A percentile compares a stretch with the other conserved stretches of the same genome.
These are phyloP conservation scores for Chaetodon auriga DNA, from an alignment of 2,113 vertebrate genomes.

Conservation along the genomic window DNA sequence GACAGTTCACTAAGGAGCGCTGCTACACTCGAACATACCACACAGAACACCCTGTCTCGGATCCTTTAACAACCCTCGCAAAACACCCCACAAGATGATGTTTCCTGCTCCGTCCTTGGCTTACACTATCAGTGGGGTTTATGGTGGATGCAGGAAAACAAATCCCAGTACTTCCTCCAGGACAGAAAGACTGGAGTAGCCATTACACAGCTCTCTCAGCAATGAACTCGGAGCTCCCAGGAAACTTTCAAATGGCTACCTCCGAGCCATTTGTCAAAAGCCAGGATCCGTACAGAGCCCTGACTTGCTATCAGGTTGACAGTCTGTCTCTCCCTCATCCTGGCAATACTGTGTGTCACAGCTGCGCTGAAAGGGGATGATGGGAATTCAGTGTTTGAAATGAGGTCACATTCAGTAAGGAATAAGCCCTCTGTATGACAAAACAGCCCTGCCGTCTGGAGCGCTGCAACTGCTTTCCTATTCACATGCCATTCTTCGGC, in stretches of 20 bases:
- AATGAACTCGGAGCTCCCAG: slow-evolving; percentile 29
- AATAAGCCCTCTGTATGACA: slow-evolving; percentile 46
- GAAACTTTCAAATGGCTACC: slow-evolving; percentile 40
- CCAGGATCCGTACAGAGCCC: not conserved
- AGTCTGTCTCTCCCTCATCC: slow-evolving; percentile 32
- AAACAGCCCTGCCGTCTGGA: slow-evolving; percentile 45
- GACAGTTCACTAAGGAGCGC: slow-evolving; percentile 44
- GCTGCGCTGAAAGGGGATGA: slow-evolving; percentile 55
- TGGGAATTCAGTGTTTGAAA: slow-evolving; percentile 62
- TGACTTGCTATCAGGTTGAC: slow-evolving; percentile 28
- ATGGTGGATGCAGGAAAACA: slow-evolving; percentile 53
- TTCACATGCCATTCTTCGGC: slow-evolving; percentile 54
- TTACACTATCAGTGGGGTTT: slow-evolving; percentile 50
- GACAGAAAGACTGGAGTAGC: slow-evolving; percentile 33
- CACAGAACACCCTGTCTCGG: slow-evolving; percentile 35
- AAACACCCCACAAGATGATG: slow-evolving; percentile 47
- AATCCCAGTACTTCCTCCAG: slow-evolving; percentile 46
- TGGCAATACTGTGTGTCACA: slow-evolving; percentile 43
- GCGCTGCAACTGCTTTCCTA: slow-evolving; percentile 42
- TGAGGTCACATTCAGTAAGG: slow-evolving; percentile 71
- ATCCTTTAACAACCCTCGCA: slow-evolving; percentile 45
- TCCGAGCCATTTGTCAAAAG: slow-evolving; percentile 16
- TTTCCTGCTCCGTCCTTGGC: slow-evolving; percentile 57
- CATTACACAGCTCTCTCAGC: slow-evolving; percentile 26
- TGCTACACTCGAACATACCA: slow-evolving; percentile 26